Evolutionary conservation across 2,888 invertebrate species (phyloP).

Genomic region (Leucophenga montana): DNA sequence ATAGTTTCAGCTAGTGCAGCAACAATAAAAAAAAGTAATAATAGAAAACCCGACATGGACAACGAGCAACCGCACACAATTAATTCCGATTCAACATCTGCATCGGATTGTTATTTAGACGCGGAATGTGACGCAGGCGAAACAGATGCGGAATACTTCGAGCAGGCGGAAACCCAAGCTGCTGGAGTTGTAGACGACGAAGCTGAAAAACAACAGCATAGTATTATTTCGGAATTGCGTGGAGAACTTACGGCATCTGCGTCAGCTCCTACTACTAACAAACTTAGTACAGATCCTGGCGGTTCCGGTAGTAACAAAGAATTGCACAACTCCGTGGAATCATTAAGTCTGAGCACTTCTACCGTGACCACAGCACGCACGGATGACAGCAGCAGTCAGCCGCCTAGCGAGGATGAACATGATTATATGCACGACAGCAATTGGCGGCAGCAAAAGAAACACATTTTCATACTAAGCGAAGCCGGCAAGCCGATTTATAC

Average conservation of each 20-base stretch:
- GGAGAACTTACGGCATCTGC: conserved; percentile 45
- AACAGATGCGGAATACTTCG: conserved; percentile 52
- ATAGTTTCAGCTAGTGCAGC: conserved; percentile 9
- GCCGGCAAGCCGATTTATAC: conserved; percentile 98
- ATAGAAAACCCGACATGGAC: conserved; percentile 49
- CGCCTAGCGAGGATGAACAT: conserved; percentile 72
- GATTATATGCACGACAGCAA: conserved; percentile 79
- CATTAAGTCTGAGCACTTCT: conserved; percentile 57
- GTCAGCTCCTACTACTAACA: conserved; percentile 22
- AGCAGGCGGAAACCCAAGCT: conserved; percentile 60
- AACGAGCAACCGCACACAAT: conserved; percentile 56
- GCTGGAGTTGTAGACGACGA: conserved; percentile 49
- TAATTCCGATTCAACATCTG: conserved; percentile 53
- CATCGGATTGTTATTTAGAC: conserved; percentile 60
- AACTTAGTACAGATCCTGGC: conserved; percentile 47
- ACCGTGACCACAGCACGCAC: conserved; percentile 48
- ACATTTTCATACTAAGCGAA: conserved; percentile 94
- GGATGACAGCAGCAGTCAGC: conserved; percentile 49
- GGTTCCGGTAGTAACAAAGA: conserved; percentile 55
- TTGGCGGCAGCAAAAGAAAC: conserved; percentile 88
- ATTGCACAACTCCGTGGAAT: conserved; percentile 63
- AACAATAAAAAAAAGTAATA: not conserved
- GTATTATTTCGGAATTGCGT: conserved; percentile 67
- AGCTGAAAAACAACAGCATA: conserved; percentile 56
- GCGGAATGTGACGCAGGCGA: conserved; percentile 58